A percentile compares a stretch with the other conserved stretches of the same genome.
Evolutionary conservation across 2,113 vertebrate species (phyloP).

Genomic region (Genyomyrus donnyi): DNA sequence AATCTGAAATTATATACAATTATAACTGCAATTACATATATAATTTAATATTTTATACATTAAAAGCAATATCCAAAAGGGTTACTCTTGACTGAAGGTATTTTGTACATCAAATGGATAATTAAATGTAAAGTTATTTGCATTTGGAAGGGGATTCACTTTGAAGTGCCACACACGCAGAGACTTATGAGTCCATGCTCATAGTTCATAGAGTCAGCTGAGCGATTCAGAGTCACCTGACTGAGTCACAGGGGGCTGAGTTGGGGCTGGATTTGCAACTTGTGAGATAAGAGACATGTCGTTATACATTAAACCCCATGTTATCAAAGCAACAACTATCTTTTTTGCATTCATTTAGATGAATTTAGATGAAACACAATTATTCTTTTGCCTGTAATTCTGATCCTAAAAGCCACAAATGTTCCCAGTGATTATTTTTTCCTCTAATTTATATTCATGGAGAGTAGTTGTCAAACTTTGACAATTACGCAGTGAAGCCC

Average conservation of each 20-base stretch:
- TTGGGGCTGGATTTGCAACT: neutral
- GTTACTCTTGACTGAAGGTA: neutral
- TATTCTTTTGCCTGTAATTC: neutral
- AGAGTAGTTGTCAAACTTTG: slow-evolving; percentile 17
- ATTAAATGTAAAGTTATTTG: neutral
- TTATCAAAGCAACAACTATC: neutral
- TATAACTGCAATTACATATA: neutral
- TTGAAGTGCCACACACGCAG: neutral
- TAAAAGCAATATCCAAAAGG: neutral
- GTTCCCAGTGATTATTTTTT: neutral
- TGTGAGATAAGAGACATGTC: neutral
- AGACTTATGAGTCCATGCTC: neutral
- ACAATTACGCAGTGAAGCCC: slow-evolving; percentile 22
- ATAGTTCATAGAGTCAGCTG: neutral
- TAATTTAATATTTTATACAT: neutral
- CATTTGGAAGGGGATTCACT: neutral
- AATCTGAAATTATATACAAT: neutral
- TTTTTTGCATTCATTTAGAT: neutral
- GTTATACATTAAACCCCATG: neutral
- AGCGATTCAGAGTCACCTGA: neutral
- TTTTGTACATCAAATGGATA: neutral
- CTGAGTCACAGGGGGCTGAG: neutral
- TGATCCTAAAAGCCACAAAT: neutral
- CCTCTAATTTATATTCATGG: slow-evolving; percentile 18
- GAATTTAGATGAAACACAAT: neutral